Percentiles rank a stretch among this genome's conserved stretches.
Evolutionary conservation across 2,888 invertebrate species (phyloP).

Genomic region (Mechanitis messenoides): DNA sequence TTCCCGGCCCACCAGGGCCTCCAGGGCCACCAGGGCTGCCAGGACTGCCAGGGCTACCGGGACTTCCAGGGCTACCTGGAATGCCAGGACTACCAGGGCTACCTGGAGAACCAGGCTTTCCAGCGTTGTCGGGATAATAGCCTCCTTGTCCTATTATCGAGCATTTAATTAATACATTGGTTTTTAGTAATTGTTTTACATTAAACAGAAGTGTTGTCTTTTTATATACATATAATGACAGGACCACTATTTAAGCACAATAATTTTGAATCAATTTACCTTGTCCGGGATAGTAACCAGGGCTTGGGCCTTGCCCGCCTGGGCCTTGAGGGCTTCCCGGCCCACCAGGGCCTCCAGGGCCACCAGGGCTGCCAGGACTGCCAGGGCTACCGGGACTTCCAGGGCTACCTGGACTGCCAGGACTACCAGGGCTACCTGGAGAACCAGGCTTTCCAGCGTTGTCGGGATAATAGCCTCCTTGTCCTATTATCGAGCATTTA

Average conservation of each 20-base stretch:
- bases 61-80: constrained; percentile 12
- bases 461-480: constrained; percentile 56
- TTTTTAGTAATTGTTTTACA: no score
- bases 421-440: constrained; percentile 20
- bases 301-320: constrained; percentile 21
- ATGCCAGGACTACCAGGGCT: constrained; percentile 26
- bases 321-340: constrained; percentile 21
- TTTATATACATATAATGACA: no score
- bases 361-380: constrained; percentile 32
- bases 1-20: constrained; percentile 37
- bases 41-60: constrained; percentile 29
- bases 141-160: constrained; percentile 37
- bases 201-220: no score
- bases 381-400: constrained; percentile 36
- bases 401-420: constrained; percentile 33
- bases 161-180: no score
- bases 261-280: background rate
- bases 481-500: constrained; percentile 12
- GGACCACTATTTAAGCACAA: no score
- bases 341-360: constrained; percentile 45
- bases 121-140: constrained; percentile 49
- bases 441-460: constrained; percentile 8
- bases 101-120: background rate
- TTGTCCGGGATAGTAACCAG: constrained; percentile 18
- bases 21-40: constrained; percentile 32